A percentile compares a stretch with the other conserved stretches of the same genome.
Evolutionary conservation across 2,888 invertebrate genomes (phyloP).

Genomic region (Machimus atricapillus): DNA sequence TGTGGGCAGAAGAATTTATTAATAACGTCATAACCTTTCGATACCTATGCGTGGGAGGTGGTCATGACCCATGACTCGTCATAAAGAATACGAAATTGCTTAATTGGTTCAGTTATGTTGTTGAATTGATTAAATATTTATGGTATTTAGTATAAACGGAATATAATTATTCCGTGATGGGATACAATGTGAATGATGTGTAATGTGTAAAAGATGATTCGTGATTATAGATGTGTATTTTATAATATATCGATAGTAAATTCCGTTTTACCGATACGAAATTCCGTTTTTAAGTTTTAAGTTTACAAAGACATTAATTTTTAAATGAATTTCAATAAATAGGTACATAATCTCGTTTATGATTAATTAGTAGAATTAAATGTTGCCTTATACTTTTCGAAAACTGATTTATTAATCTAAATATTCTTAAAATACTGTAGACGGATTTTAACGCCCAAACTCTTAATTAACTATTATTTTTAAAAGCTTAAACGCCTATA

Average conservation of each 20-base stretch:
- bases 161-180: not conserved
- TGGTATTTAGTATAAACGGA: not conserved
- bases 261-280: too few relatives aligned
- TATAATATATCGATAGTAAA: not conserved
- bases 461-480: not conserved
- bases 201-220: not conserved
- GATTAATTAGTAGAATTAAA: too few relatives aligned
- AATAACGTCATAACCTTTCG: not conserved
- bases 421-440: too few relatives aligned
- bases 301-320: too few relatives aligned
- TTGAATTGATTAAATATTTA: not conserved
- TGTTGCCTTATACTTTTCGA: too few relatives aligned
- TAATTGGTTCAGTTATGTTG: not conserved
- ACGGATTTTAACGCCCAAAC: too few relatives aligned
- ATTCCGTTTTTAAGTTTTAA: too few relatives aligned
- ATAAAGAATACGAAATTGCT: not conserved
- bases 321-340: too few relatives aligned
- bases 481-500: not conserved
- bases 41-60: not conserved
- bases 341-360: too few relatives aligned
- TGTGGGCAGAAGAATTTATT: not conserved
- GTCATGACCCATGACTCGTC: not conserved
- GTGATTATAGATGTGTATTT: not conserved
- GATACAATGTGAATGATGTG: not conserved
- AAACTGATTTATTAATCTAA: too few relatives aligned